A percentile compares a stretch with the other conserved stretches of the same genome.
phyloP scores from a whole-genome alignment of 2,888 invertebrate genomes.

The Therioaphis trifolii region DNA sequence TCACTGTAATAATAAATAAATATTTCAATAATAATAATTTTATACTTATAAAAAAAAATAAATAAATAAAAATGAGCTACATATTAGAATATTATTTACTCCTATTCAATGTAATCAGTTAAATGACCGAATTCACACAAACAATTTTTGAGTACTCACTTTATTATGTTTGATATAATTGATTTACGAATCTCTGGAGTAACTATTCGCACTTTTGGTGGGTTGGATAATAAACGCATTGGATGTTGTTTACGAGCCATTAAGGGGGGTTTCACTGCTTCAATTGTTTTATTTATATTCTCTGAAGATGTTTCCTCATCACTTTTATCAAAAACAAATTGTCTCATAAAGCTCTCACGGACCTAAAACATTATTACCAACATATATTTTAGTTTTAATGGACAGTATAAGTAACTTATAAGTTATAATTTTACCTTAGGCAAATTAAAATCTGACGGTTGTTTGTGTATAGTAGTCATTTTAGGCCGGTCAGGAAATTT shows the following conservation, averaged over 20 bases:
- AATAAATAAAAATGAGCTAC: not conserved
- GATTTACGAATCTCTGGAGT: slow-evolving; percentile 83
- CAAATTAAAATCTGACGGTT: slow-evolving; percentile 90
- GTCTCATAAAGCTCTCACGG: slow-evolving; percentile 98
- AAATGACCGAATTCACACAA: not conserved
- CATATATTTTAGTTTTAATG: too few species aligned
- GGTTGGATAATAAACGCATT: slow-evolving; percentile 82
- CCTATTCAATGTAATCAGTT: not conserved
- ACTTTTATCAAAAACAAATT: slow-evolving; percentile 91
- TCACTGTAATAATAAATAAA: slow-evolving; percentile 73
- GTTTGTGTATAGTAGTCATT: slow-evolving; percentile 95
- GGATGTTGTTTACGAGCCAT: slow-evolving; percentile 87
- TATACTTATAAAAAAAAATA: not conserved
- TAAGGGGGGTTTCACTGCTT: slow-evolving; percentile 79
- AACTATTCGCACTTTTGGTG: slow-evolving; percentile 84
- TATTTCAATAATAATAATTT: not conserved
- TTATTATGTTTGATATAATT: slow-evolving; percentile 87
- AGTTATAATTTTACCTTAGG: slow-evolving; percentile 80
- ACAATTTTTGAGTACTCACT: slow-evolving; percentile 72
- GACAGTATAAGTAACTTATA: too few species aligned
- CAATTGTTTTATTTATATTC: slow-evolving; percentile 70
- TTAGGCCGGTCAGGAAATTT: slow-evolving; percentile 98
- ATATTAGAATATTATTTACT: too few species aligned
- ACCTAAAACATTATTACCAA: slow-evolving; percentile 72
- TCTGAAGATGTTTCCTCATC: slow-evolving; percentile 78